Conservation (phyloP, 1,140 invertebrate genomes). For the Aphidius ervi region DNA sequence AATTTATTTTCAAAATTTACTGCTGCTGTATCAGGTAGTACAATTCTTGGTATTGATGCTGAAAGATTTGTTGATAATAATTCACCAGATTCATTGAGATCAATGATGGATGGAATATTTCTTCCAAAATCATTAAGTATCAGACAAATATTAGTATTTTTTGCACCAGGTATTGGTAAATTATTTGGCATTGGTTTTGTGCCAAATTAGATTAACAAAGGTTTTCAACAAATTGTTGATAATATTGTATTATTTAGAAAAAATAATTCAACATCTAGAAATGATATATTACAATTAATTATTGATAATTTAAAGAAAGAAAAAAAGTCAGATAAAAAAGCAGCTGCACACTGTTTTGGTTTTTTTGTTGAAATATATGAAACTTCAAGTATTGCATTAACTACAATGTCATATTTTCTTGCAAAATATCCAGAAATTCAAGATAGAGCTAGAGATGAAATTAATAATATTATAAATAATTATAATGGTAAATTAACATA, state of each 20-base stretch:
- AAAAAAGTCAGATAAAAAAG: conserved; percentile 31
- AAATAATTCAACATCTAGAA: conserved; percentile 16
- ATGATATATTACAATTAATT: conserved; percentile 36
- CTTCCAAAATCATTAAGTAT: background rate
- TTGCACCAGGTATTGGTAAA: conserved; percentile 21
- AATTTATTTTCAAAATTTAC: conserved; percentile 32
- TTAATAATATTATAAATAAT: conserved; percentile 52
- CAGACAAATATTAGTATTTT: background rate
- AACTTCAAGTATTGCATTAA: conserved; percentile 62
- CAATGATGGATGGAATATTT: conserved; percentile 11
- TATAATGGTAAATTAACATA: conserved; percentile 54
- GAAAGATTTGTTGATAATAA: conserved; percentile 31
- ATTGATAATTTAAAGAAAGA: conserved; percentile 28
- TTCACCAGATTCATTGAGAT: conserved; percentile 24
- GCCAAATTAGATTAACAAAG: conserved; percentile 22
- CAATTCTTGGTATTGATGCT: conserved; percentile 31
- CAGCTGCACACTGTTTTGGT: conserved; percentile 58
- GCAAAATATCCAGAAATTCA: conserved; percentile 63
- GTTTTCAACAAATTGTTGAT: conserved; percentile 25
- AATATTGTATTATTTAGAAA: conserved; percentile 29
- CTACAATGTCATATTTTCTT: conserved; percentile 59
- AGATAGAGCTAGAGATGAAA: conserved; percentile 57
- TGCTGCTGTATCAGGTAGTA: conserved; percentile 29
- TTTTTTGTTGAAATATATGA: conserved; percentile 70
- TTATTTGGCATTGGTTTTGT: conserved; percentile 21